Base-by-base conservation (phyloP, 2,888 invertebrate genomes). In the Protodeltote pygarga region DNA sequence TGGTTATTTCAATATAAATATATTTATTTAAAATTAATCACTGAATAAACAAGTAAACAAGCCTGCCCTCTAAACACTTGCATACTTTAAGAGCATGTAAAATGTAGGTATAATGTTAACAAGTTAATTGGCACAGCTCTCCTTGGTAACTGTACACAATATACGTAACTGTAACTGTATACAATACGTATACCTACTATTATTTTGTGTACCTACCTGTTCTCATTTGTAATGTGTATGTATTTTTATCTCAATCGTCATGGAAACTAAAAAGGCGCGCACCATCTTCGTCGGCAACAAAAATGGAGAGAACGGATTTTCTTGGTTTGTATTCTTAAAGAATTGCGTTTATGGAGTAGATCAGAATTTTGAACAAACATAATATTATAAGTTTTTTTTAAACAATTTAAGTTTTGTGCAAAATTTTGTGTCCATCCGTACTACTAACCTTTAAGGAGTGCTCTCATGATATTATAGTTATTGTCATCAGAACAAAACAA, bases 121-220 rank as follows among this genome's bases (percentile, higher is more conserved):
- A 5, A 5, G 28, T 2, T 53, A 46, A 60, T 58, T 58, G 61
- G 57, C 54, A 41, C 54, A n/a, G 37, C 17, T 19, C 61, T 41
- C 41, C 54, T 58, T 58, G 41, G 37, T 3, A 35, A 50, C 54
- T 21, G 51, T 37, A 41, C 58, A 17, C 21, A 33, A 15, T 10
- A 25, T 39, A 33, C 21, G 25, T 25, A 21, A 23, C 33, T 47
- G 23, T 35, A n/a, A n/a, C n/a, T n/a, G n/a, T n/a, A n/a, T n/a
- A n/a, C n/a, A n/a, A n/a, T n/a, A n/a, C n/a, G n/a, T n/a, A n/a
- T n/a, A n/a, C n/a, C n/a, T n/a, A n/a, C n/a, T 14, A n/a, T 8
- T 14, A 14, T 14, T 27, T 27, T 14, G 14, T 24, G 5, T 24
- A 11, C 24, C 5, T 24, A 5, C 11, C 9, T 50, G 5, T 38